Evolutionary conservation across 2,113 vertebrate species (phyloP).

Genomic region (Tetrao urogallus): DNA sequence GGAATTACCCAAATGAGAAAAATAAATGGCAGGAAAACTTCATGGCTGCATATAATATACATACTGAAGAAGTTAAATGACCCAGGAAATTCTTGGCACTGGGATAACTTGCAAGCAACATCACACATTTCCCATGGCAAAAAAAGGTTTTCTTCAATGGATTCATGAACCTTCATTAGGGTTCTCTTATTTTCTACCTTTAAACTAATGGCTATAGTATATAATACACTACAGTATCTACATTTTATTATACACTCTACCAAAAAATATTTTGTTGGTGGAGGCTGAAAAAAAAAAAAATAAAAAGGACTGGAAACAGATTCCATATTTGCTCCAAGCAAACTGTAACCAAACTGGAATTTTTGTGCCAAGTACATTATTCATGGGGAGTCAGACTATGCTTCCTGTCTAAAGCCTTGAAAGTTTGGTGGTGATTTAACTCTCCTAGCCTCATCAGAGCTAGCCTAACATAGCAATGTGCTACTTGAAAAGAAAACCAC

Average conservation of each 20-base stretch:
- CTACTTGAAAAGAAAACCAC: neutral
- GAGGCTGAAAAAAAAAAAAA: neutral
- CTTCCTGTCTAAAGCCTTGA: neutral
- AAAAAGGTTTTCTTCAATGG: neutral
- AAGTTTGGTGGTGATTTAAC: neutral
- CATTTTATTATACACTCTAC: neutral
- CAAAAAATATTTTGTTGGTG: neutral
- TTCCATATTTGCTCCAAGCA: neutral
- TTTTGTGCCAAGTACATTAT: neutral
- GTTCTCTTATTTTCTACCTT: neutral
- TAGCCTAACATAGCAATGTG: neutral
- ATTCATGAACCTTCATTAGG: neutral
- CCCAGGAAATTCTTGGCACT: neutral
- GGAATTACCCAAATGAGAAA: neutral
- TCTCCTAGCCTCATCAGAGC: neutral
- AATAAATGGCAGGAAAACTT: neutral
- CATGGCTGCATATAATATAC: neutral
- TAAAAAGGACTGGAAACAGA: neutral
- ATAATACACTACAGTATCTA: neutral
- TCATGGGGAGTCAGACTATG: neutral
- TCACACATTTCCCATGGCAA: neutral
- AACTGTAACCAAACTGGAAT: neutral
- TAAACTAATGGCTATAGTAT: neutral
- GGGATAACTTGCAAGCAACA: neutral
- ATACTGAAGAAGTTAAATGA: neutral